These are phyloP conservation scores for Idaea biselata DNA, from an alignment of 2,888 invertebrate species.

Conservation along the genomic window DNA sequence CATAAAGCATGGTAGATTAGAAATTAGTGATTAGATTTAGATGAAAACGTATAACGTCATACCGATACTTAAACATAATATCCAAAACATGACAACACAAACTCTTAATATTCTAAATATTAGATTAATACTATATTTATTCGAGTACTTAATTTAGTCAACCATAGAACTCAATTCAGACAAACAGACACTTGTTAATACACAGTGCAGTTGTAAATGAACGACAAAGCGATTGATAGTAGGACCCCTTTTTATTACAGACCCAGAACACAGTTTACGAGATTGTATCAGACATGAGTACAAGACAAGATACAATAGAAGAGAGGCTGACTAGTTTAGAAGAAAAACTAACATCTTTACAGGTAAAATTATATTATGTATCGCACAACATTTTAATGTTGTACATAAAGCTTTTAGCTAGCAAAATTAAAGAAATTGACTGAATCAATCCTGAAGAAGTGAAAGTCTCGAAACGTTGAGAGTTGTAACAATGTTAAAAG, in stretches of 20 bases:
- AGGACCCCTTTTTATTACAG: slow-evolving; percentile 85
- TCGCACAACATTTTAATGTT: neutral
- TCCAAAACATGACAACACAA: slow-evolving; percentile 18
- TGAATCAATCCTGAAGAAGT: too few species aligned
- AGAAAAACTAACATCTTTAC: slow-evolving; percentile 92
- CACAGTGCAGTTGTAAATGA: slow-evolving; percentile 58
- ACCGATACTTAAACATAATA: neutral
- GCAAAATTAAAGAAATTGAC: too few species aligned
- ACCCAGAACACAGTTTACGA: slow-evolving; percentile 99
- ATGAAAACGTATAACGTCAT: neutral
- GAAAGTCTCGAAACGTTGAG: too few species aligned
- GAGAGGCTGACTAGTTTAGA: slow-evolving; percentile 96
- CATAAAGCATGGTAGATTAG: neutral
- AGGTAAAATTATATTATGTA: slow-evolving; percentile 73
- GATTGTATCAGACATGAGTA: slow-evolving; percentile 98
- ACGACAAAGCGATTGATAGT: slow-evolving; percentile 78
- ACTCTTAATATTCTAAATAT: slow-evolving; percentile 28
- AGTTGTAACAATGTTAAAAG: too few species aligned
- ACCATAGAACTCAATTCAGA: slow-evolving; percentile 41
- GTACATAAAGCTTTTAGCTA: too few species aligned
- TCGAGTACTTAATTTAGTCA: slow-evolving; percentile 16
- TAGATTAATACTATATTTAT: slow-evolving; percentile 23
- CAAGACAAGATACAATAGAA: slow-evolving; percentile 95
- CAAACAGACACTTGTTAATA: slow-evolving; percentile 46
- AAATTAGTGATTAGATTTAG: neutral